These are phyloP conservation scores for Epiblema foenella DNA, from an alignment of 2,888 invertebrate species.

Conservation along the genomic window DNA sequence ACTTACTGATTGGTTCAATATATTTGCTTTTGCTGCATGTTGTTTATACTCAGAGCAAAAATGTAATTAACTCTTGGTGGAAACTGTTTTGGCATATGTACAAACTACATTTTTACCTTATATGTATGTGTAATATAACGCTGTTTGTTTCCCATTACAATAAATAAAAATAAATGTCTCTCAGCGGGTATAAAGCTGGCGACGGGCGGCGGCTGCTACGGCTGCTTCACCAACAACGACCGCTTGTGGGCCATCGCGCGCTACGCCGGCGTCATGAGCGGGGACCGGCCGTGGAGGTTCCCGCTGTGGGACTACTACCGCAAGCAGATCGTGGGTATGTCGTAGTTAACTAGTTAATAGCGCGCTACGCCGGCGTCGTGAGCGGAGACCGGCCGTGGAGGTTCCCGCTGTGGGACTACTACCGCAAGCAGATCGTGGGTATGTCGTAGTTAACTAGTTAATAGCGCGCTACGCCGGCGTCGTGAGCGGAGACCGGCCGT, in stretches of 20 bases:
- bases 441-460: no score
- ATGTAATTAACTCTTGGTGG: no score
- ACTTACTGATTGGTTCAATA: no score
- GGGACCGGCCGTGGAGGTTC: constrained; percentile 93
- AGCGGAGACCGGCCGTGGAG: constrained; percentile 93
- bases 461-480: constrained; percentile 87
- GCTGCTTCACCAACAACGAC: constrained; percentile 88
- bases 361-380: constrained; percentile 86
- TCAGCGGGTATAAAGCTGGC: constrained; percentile 86
- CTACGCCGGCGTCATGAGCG: constrained; percentile 87
- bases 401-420: constrained; percentile 86
- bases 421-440: neutral
- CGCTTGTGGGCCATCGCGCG: constrained; percentile 86
- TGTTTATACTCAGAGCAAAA: no score
- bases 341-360: no score
- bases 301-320: constrained; percentile 83
- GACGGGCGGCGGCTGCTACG: constrained; percentile 88
- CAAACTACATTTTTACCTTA: no score
- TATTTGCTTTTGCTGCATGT: no score
- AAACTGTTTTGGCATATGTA: no score
- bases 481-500: constrained; percentile 90
- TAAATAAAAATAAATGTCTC: no score
- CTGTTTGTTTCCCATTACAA: no score
- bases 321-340: neutral
- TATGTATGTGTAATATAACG: no score